Conservation (phyloP, 2,797 vertebrate species). For the Sciurus carolinensis region DNA sequence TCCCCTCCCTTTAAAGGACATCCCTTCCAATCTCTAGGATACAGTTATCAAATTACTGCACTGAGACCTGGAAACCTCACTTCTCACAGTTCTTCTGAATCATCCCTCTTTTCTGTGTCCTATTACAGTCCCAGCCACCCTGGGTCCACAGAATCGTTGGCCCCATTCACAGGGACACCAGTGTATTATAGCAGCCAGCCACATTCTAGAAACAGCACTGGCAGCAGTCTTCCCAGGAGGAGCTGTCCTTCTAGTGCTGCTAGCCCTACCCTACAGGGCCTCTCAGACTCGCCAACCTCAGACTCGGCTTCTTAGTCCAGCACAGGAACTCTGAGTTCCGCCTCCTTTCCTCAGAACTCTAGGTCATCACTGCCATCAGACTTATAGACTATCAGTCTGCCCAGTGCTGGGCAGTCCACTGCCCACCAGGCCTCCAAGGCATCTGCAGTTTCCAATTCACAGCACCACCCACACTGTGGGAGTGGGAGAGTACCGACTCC, state of each 20-base stretch:
- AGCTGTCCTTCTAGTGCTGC: slow-evolving; percentile 89
- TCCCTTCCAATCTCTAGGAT: slow-evolving; percentile 91
- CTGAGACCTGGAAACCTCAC: slow-evolving; percentile 92
- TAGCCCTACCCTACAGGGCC: slow-evolving; percentile 90
- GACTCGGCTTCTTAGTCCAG: slow-evolving; percentile 90
- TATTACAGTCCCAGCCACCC: slow-evolving; percentile 91
- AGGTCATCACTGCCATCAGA: slow-evolving; percentile 92
- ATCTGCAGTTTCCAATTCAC: slow-evolving; percentile 92
- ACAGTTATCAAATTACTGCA: slow-evolving; percentile 93
- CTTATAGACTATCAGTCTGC: slow-evolving; percentile 92
- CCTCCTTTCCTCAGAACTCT: slow-evolving; percentile 89
- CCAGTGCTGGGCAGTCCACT: slow-evolving; percentile 90
- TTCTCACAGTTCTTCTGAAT: slow-evolving; percentile 88
- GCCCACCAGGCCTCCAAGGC: slow-evolving; percentile 93
- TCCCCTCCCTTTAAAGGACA: slow-evolving; percentile 94
- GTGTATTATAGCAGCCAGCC: slow-evolving; percentile 92
- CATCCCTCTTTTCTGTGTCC: slow-evolving; percentile 90
- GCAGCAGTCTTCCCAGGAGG: slow-evolving; percentile 92
- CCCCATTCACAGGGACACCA: slow-evolving; percentile 90
- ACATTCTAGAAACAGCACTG: slow-evolving; percentile 90
- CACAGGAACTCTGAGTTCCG: slow-evolving; percentile 87
- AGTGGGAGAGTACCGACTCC: slow-evolving; percentile 94
- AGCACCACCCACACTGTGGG: slow-evolving; percentile 95
- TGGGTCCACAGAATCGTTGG: slow-evolving; percentile 90
- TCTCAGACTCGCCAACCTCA: slow-evolving; percentile 92